phyloP scores from a whole-genome alignment of 2,797 vertebrate genomes.

The Triplophysa bombifrons region DNA sequence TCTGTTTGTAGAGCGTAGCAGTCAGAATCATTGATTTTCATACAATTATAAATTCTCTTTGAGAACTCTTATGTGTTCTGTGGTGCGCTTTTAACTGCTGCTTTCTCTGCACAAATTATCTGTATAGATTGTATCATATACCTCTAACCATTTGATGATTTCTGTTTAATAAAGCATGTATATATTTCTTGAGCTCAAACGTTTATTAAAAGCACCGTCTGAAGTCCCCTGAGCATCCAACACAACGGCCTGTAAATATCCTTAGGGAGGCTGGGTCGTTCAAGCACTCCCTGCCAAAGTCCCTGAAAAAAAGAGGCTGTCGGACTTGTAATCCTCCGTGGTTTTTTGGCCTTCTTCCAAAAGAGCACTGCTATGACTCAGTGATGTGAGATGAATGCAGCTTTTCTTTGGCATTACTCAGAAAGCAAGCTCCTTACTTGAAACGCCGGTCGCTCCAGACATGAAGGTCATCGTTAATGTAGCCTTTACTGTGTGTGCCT shows the following conservation, averaged over 20 bases:
- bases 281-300: slow-evolving; percentile 55
- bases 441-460: slow-evolving; percentile 55
- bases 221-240: slow-evolving; percentile 69
- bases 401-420: slow-evolving; percentile 56
- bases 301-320: slow-evolving; percentile 13
- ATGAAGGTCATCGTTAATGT: slow-evolving; percentile 68
- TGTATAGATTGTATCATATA: slow-evolving; percentile 71
- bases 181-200: slow-evolving; percentile 55
- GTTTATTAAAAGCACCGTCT: slow-evolving; percentile 72
- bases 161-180: slow-evolving; percentile 75
- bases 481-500: slow-evolving; percentile 57
- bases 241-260: slow-evolving; percentile 68
- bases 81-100: not conserved
- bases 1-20: not conserved
- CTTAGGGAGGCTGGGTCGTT: slow-evolving; percentile 50
- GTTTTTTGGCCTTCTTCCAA: slow-evolving; percentile 4
- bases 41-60: not conserved
- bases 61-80: not conserved
- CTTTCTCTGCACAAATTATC: slow-evolving; percentile 64
- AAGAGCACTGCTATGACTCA: slow-evolving; percentile 8
- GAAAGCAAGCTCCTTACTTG: slow-evolving; percentile 56
- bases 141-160: slow-evolving; percentile 65
- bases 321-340: slow-evolving; percentile 41
- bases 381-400: slow-evolving; percentile 50
- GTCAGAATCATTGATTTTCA: not conserved